Evolutionary conservation across 2,797 vertebrate species (phyloP), one percentile per base, ranked within the genome.

Genomic region (Poeciliopsis infans): DNA sequence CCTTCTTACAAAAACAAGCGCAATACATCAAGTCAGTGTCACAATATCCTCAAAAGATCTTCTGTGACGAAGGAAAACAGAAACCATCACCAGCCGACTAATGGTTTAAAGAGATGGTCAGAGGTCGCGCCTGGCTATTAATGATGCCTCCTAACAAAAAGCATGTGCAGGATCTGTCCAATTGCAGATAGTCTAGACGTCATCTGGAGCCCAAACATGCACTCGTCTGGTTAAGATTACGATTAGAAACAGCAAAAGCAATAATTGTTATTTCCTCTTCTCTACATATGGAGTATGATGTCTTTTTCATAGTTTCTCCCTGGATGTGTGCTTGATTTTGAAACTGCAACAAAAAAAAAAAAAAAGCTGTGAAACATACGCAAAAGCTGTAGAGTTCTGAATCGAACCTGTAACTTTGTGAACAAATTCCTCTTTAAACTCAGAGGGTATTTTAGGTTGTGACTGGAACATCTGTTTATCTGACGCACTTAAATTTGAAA

Each of bases 61-160:
- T 87, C 91, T 89, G 41, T 85, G 88, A 90, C 90, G 87, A 85
- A 23, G 46, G 81, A 83, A 94, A 94, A 95, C 93, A 86, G 85
- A 86, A 95, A 95, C 91, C 93, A 94, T 91, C 88, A 86, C 89
- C 87, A 82, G 83, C 82, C 84, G 6, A 80, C 89, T 93, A 95
- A 94, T 91, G 91, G 90, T 94, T 94, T 94, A 93, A 94, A 94
- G 93, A 81, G 90, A 88, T 47, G 89, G 94, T 94, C 93, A 93
- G 90, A 95, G 95, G 95, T 94, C 93, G 59, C 70, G 76, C 59
- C 64, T 80, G 1, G 80, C 93, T 93, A 92, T 94, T 95, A 92
- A 94, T 94, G 93, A 92, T 92, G 69, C 89, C 80, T 81, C 92
- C 87, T 93, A 93, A 94, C 90, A 83, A 84, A 94, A 93, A 91